phyloP scores from a whole-genome alignment of 2,888 invertebrate species.

The Drosophila tripunctata region DNA sequence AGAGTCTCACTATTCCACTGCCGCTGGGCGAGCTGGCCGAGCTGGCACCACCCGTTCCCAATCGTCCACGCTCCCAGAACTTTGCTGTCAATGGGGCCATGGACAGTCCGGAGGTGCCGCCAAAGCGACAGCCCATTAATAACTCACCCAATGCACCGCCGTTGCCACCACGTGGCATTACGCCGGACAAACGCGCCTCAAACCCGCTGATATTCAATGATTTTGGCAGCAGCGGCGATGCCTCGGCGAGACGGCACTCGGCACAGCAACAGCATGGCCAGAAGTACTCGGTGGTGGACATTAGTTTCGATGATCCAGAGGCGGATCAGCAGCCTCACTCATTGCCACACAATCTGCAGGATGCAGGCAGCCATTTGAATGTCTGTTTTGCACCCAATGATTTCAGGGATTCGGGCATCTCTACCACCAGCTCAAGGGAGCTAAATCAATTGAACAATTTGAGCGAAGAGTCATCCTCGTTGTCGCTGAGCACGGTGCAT shows the following conservation, averaged over 20 bases:
- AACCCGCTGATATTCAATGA: conserved; percentile 83
- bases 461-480: conserved; percentile 77
- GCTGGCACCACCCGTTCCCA: conserved; percentile 87
- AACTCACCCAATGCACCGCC: conserved; percentile 89
- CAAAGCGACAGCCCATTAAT: conserved; percentile 83
- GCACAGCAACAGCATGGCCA: conserved; percentile 80
- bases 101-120: conserved; percentile 85
- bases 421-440: conserved; percentile 83
- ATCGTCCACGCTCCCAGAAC: conserved; percentile 87
- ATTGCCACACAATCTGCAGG: conserved; percentile 69
- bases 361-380: conserved; percentile 70
- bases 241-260: conserved; percentile 71
- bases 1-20: conserved; percentile 69
- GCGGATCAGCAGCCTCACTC: conserved; percentile 81
- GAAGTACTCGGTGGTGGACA: conserved; percentile 85
- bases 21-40: conserved; percentile 57
- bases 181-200: conserved; percentile 84
- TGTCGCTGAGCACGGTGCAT: conserved; percentile 74
- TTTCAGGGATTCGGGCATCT: conserved; percentile 84
- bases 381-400: conserved; percentile 81
- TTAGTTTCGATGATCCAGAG: conserved; percentile 85
- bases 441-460: conserved; percentile 82
- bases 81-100: conserved; percentile 81
- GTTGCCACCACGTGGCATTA: conserved; percentile 90
- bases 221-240: conserved; percentile 64